These are phyloP conservation scores for Siniperca undulata DNA, from an alignment of 2,797 vertebrate species.

Conservation along the genomic window DNA sequence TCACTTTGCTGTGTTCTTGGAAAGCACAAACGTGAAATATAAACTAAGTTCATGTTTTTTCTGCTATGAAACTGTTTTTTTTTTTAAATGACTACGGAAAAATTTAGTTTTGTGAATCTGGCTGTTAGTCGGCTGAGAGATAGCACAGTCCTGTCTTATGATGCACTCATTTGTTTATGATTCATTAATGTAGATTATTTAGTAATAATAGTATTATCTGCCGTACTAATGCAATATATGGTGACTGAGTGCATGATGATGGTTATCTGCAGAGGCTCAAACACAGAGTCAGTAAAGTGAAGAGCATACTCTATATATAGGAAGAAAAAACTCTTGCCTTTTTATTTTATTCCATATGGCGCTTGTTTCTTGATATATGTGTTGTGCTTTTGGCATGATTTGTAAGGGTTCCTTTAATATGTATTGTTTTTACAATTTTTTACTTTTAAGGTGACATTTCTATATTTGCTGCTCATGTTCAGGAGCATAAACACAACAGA, in stretches of 20 bases:
- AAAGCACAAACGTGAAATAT: slow-evolving; percentile 1
- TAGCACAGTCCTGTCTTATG: not conserved
- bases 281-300: not conserved
- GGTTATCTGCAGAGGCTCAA: not conserved
- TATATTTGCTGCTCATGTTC: not conserved
- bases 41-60: not conserved
- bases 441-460: not conserved
- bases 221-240: not conserved
- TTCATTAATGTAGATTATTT: not conserved
- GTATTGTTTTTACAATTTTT: too few species aligned
- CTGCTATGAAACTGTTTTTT: not conserved
- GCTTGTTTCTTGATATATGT: too few species aligned
- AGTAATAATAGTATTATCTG: not conserved
- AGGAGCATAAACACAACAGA: too few species aligned
- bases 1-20: not conserved
- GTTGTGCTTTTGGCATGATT: not conserved
- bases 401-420: not conserved
- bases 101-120: not conserved
- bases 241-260: not conserved
- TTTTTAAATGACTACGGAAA: not conserved
- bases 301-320: not conserved
- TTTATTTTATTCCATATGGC: not conserved
- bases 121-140: not conserved
- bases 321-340: not conserved
- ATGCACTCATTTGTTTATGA: not conserved